Conservation (phyloP, 2,113 vertebrate genomes). For the Cygnus atratus region DNA sequence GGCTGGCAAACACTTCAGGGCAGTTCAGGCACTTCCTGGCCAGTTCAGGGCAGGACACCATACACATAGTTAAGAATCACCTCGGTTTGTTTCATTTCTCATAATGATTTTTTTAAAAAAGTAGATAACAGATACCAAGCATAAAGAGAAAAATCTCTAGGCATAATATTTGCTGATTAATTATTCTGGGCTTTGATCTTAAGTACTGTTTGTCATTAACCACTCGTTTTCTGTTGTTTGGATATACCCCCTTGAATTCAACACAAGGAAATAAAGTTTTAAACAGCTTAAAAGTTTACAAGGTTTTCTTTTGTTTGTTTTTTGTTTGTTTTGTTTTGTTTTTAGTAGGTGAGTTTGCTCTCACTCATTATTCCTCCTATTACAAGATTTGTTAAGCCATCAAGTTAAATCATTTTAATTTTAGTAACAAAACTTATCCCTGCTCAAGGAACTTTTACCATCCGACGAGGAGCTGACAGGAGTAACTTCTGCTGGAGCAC, state of each 20-base stretch:
- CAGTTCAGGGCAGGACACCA: background rate
- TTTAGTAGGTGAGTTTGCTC: background rate
- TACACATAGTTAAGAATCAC: background rate
- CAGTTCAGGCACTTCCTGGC: no score
- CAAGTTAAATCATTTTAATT: background rate
- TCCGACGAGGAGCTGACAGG: background rate
- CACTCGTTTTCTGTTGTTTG: background rate
- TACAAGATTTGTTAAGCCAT: background rate
- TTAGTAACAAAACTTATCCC: background rate
- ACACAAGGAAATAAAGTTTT: slow-evolving; percentile 10
- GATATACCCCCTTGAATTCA: background rate
- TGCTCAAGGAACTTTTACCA: background rate
- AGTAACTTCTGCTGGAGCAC: background rate
- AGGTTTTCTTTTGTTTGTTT: background rate
- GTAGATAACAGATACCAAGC: background rate
- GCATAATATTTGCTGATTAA: background rate
- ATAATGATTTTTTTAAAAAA: background rate
- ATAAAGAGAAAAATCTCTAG: background rate
- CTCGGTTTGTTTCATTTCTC: background rate
- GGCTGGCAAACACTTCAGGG: background rate
- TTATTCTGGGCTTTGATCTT: slow-evolving; percentile 14
- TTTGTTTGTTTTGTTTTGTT: background rate
- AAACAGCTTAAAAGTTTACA: background rate
- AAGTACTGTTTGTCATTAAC: background rate
- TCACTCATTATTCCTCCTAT: background rate